phyloP scores from a whole-genome alignment of 2,113 vertebrate genomes.

The Sprattus sprattus region DNA sequence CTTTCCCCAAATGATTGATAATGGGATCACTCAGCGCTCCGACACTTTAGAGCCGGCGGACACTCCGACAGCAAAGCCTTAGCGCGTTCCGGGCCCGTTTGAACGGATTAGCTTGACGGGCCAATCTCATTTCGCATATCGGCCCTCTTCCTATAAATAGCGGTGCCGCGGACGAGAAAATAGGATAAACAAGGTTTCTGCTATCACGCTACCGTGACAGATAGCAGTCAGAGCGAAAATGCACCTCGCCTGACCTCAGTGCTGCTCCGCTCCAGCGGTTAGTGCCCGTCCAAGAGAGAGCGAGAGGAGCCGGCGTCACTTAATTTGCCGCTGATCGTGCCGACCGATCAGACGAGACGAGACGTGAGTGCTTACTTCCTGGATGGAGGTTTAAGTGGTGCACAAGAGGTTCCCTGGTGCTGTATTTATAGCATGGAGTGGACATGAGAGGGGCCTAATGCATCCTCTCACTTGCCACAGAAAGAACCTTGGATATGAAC shows the following conservation, averaged over 20 bases:
- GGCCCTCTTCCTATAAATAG: constrained; percentile 54
- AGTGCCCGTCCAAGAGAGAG: not conserved
- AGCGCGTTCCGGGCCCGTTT: constrained; percentile 39
- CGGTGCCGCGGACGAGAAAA: constrained; percentile 39
- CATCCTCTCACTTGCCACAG: not conserved
- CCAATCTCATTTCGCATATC: constrained; percentile 51
- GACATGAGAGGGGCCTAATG: not conserved
- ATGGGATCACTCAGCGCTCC: constrained; percentile 28
- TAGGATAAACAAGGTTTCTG: constrained; percentile 34
- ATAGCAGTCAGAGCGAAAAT: not conserved
- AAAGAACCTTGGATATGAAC: not conserved
- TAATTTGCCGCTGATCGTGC: not conserved
- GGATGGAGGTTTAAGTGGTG: not conserved
- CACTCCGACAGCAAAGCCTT: constrained; percentile 33
- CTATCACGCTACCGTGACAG: constrained; percentile 18
- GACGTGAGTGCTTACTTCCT: not conserved
- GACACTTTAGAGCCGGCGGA: constrained; percentile 31
- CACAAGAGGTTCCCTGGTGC: not conserved
- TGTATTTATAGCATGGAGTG: not conserved
- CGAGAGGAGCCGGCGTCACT: not conserved
- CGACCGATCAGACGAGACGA: not conserved
- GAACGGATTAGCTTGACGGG: constrained; percentile 54
- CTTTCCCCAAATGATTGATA: constrained; percentile 19
- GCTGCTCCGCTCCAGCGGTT: not conserved
- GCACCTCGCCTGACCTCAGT: not conserved